phyloP scores from a whole-genome alignment of 1,140 invertebrate genomes.

The Coenobita brevimanus region DNA sequence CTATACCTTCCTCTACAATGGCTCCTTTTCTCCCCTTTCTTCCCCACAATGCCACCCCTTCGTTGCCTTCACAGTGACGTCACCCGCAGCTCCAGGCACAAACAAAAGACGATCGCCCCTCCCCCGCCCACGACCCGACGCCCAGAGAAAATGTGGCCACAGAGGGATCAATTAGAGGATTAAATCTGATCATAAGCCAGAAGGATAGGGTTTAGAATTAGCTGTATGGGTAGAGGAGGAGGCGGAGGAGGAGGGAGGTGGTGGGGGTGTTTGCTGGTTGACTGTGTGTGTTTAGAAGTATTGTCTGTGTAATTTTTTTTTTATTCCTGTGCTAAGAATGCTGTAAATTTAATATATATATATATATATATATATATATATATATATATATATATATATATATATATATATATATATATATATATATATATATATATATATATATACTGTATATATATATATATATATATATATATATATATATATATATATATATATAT shows the following conservation, averaged over 20 bases:
- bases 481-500: too few relatives aligned
- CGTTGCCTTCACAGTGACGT: not conserved
- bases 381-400: too few relatives aligned
- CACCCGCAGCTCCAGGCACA: not conserved
- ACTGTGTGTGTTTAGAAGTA: too few relatives aligned
- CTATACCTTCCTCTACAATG: conserved; percentile 15
- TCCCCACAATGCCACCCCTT: too few relatives aligned
- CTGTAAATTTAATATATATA: too few relatives aligned
- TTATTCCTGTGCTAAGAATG: too few relatives aligned
- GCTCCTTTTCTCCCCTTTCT: conserved; percentile 2
- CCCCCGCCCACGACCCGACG: not conserved
- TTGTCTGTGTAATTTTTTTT: too few relatives aligned
- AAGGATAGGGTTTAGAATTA: not conserved
- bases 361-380: too few relatives aligned
- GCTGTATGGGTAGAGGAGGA: not conserved
- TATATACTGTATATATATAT: too few relatives aligned
- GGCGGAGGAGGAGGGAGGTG: not conserved
- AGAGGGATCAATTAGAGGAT: not conserved
- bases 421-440: too few relatives aligned
- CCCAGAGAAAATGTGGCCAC: not conserved
- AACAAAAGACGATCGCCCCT: not conserved
- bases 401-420: too few relatives aligned
- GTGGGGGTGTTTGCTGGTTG: not conserved
- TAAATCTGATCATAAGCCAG: not conserved
- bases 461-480: too few relatives aligned